Conservation (phyloP, 2,888 invertebrate species). For the Magallana nippona region DNA sequence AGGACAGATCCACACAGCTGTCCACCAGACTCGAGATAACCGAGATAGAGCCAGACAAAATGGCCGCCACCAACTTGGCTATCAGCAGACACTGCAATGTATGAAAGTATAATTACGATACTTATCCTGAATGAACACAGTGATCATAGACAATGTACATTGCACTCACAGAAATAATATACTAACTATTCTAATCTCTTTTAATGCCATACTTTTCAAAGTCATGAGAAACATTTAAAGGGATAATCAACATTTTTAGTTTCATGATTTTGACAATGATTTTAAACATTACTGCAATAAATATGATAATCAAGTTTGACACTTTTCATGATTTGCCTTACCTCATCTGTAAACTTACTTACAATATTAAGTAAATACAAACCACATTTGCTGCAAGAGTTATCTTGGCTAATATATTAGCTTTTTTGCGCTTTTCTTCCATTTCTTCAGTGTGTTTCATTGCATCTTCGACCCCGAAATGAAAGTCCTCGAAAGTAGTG, state of each 20-base stretch:
- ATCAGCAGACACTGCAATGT: conserved; percentile 75
- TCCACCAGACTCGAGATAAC: conserved; percentile 81
- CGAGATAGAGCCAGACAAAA: conserved; percentile 81
- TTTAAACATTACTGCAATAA: too few species aligned
- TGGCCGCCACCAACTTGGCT: conserved; percentile 80
- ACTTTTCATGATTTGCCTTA: too few species aligned
- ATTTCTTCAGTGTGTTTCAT: conserved; percentile 53
- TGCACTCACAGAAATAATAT: too few species aligned
- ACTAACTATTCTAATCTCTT: too few species aligned
- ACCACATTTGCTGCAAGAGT: conserved; percentile 76
- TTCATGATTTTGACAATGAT: too few species aligned
- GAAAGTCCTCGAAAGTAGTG: conserved; percentile 69
- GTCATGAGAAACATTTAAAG: too few species aligned
- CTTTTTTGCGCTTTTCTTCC: conserved; percentile 52
- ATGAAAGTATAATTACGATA: neutral
- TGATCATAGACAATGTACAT: too few species aligned
- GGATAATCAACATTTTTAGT: too few species aligned
- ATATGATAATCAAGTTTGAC: too few species aligned
- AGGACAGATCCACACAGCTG: conserved; percentile 80
- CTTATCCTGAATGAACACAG: neutral
- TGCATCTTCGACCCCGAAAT: conserved; percentile 62
- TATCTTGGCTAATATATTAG: conserved; percentile 67
- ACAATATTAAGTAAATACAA: conserved; percentile 46
- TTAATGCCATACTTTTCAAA: too few species aligned
- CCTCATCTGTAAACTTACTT: too few species aligned